Evolutionary conservation across 1,140 invertebrate species (phyloP), one percentile per base, ranked within the genome.

Genomic region (Heliconius himera): DNA sequence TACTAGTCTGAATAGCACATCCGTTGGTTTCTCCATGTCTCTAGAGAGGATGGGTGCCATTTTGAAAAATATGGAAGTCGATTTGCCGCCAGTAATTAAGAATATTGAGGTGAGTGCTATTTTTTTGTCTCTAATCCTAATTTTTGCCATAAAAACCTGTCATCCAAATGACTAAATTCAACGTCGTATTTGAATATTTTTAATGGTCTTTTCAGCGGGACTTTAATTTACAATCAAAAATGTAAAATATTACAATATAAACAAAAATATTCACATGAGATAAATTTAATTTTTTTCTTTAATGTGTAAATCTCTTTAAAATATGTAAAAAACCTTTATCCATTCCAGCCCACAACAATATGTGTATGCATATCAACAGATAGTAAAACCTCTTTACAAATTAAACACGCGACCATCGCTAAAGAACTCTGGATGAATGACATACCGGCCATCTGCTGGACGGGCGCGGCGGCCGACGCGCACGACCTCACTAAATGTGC

Each of bases 21-120:
- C 89, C 0, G 90, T 92, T 2, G 92, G 92, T 0, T 91, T 93
- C 78, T 93, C 91, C 1, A 88, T 94, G 88, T 91, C 91, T 0
- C 41, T 94, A 49, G 91, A 94, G 18, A 81, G 92, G 29, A 92
- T 94, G 81, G 91, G 89, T 0, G 87, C 88, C 36, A 89, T 92
- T 36, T 82, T 91, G 81, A 92, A 90, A 78, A 89, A 83, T 54
- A 83, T 86, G 74, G 89, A 91, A 18, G 8, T 79, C 0, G 87
- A 90, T 18, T 9, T 85, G 22, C 82, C 85, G 1, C 2, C 60
- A 2, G 66, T 77, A 18, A 70, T 73, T 4, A 87, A 84, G 29
- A 81, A 80, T 38, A 38, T 66, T 16, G 86, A 90, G 83, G 90
- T 91, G 70, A 76, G 70, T 77, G 13, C 29, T 56, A 79, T 66